These are phyloP conservation scores for Drosophila obscura DNA, from an alignment of 1,140 invertebrate genomes.

Conservation along the genomic window DNA sequence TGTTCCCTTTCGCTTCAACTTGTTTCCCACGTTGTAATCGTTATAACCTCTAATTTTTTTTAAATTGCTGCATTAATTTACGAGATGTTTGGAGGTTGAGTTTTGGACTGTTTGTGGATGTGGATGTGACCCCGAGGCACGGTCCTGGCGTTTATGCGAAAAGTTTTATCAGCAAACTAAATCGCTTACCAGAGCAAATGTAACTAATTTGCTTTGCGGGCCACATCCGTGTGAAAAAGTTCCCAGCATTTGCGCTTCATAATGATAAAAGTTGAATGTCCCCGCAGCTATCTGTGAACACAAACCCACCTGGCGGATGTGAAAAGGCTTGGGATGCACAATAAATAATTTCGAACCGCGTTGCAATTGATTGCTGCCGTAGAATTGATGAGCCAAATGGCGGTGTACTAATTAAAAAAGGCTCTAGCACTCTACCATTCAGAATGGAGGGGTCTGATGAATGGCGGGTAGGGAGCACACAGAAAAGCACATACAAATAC, in stretches of 20 bases:
- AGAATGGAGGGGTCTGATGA: neutral
- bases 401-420: conserved; percentile 24
- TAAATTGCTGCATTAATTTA: conserved; percentile 20
- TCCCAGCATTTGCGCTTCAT: conserved; percentile 76
- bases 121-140: conserved; percentile 26
- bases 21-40: conserved; percentile 17
- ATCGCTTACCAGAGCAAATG: conserved; percentile 75
- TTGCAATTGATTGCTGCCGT: conserved; percentile 46
- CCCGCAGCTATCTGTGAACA: conserved; percentile 34
- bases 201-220: conserved; percentile 68
- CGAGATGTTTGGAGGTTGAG: neutral
- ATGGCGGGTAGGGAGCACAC: conserved; percentile 2
- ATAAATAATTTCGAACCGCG: conserved; percentile 41
- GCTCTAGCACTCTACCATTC: neutral
- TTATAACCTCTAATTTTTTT: conserved; percentile 17
- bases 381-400: conserved; percentile 24
- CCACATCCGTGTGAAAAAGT: conserved; percentile 55
- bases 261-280: conserved; percentile 75
- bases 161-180: conserved; percentile 81
- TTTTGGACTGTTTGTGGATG: neutral
- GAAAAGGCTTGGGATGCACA: neutral
- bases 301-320: conserved; percentile 3
- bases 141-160: conserved; percentile 70
- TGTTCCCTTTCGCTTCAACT: neutral
- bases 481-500: conserved; percentile 41